Evolutionary conservation across 2,888 invertebrate species (phyloP).

Genomic region (Apomyelois bistriatella): DNA sequence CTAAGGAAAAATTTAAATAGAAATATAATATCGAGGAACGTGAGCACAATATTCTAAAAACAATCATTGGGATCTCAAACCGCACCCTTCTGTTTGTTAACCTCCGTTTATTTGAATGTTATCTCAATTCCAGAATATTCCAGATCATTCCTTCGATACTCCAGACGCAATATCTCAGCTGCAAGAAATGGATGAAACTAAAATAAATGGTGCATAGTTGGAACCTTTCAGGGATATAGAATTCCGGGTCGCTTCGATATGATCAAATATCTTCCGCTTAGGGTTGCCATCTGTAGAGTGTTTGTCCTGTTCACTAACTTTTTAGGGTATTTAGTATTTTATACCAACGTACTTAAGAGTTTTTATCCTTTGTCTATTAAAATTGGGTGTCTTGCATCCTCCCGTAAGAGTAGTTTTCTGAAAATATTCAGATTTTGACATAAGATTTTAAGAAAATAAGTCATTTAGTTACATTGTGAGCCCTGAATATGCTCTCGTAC

Average conservation of each 20-base stretch:
- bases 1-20: background rate
- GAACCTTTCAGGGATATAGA: conserved; percentile 66
- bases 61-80: background rate
- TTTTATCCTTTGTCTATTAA: too few relatives aligned
- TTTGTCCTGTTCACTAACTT: background rate
- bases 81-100: background rate
- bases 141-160: conserved; percentile 39
- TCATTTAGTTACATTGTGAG: too few relatives aligned
- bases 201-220: conserved; percentile 68
- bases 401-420: too few relatives aligned
- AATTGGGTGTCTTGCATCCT: too few relatives aligned
- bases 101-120: conserved; percentile 22
- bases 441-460: too few relatives aligned
- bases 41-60: too few relatives aligned
- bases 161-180: conserved; percentile 50
- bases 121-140: conserved; percentile 30
- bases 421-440: too few relatives aligned
- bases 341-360: too few relatives aligned
- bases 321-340: background rate
- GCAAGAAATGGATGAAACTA: conserved; percentile 63
- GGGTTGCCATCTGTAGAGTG: background rate
- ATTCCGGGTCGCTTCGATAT: conserved; percentile 60
- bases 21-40: background rate
- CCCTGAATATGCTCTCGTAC: too few relatives aligned
- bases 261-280: conserved; percentile 51